A percentile compares a stretch with the other conserved stretches of the same genome.
phyloP scores from a whole-genome alignment of 2,113 vertebrate genomes.

The Dicrurus megarhynchus region DNA sequence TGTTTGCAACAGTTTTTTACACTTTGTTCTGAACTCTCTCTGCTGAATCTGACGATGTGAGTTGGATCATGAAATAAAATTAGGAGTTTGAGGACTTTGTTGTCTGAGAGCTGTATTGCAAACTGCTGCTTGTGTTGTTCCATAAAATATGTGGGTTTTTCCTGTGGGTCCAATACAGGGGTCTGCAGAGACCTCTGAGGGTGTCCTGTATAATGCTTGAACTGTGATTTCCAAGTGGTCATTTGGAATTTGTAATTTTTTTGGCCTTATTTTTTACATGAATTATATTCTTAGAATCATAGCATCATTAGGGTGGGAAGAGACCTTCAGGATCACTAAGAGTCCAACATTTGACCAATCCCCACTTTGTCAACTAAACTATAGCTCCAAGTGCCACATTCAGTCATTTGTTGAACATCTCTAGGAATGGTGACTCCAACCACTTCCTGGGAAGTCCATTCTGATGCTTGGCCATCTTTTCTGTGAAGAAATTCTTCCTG shows the following conservation, averaged over 20 bases:
- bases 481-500: background rate
- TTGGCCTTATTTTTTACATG: background rate
- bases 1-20: background rate
- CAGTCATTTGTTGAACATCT: background rate
- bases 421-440: background rate
- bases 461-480: background rate
- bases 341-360: background rate
- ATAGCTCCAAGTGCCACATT: too few relatives aligned
- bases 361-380: background rate
- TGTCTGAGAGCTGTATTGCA: background rate
- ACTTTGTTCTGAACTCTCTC: background rate
- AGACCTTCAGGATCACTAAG: background rate
- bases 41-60: background rate
- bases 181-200: background rate
- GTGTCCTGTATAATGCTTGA: background rate
- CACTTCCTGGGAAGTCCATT: background rate
- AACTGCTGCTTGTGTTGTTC: background rate
- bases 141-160: rapidly evolving
- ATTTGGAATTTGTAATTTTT: background rate
- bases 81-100: background rate
- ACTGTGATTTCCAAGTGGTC: background rate
- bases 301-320: background rate
- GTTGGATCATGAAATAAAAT: background rate
- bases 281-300: background rate
- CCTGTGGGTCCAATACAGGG: background rate